Evolutionary conservation across 64 coral and sea anemone genomes (phyloP), one percentile per base, ranked within the genome.

Genomic region (Montipora efflorescens): DNA sequence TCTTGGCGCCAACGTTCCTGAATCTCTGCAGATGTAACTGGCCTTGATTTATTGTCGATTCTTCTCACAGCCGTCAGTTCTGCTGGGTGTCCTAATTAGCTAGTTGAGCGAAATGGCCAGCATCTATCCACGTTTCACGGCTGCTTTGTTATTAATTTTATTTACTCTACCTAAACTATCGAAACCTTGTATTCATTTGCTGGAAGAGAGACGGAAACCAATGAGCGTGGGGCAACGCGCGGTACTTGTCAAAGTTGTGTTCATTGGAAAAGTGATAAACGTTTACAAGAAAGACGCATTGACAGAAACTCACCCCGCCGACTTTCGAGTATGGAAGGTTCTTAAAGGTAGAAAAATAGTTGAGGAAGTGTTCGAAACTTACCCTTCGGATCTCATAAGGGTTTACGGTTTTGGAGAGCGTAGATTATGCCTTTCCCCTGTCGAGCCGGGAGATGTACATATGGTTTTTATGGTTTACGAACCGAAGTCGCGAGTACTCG

Each of bases 341-440:
- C 48, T 98, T 5, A 98, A 98, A 77, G 96, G 96, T 20, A 77
- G 82, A 44, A 59, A 95, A 28, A 92, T 98, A 43, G 74, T 98
- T 4, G 72, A 95, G 21, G 93, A 98, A 49, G 83, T 98, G 14
- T 82, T 98, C 58, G 76, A 94, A 75, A 95, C 25, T 69, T 75
- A 98, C 49, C 89, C 84, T 16, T 93, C 87, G 14, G 83, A 84
- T 21, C 80, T 81, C 3, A 90, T 98, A 22, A 98, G 91, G 46
- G 96, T 98, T 2, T 79, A 75, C 46, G 96, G 96, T 19, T 98
- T 98, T 48, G 96, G 96, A 48, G 96, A 98, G 64, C 92, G 91
- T 72, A 66, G 79, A 43, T 47, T 18, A 16, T 98, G 96, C 11
- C 22, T 87, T 7, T 90, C 87, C 72, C 93, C 94, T 13, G 96